Conservation (phyloP, 2,113 vertebrate species). For the Mirza zaza region DNA sequence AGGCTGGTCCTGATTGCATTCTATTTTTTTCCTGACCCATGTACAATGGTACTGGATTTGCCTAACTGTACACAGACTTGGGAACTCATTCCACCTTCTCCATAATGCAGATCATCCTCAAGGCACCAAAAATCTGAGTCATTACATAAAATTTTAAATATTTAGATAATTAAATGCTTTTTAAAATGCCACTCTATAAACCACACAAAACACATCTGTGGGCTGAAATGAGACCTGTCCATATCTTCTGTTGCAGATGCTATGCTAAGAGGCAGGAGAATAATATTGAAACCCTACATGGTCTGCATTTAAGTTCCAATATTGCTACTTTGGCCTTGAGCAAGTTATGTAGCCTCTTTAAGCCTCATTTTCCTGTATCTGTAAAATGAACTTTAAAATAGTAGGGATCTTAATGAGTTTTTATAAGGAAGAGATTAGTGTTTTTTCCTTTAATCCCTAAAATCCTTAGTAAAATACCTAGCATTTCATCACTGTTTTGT, state of each 20-base stretch:
- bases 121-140: not conserved
- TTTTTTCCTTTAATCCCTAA: not conserved
- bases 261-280: not conserved
- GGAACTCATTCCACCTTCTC: not conserved
- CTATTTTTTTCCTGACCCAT: not conserved
- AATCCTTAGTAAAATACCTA: not conserved
- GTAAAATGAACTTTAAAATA: not conserved
- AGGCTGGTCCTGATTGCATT: not conserved
- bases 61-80: not conserved
- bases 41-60: not conserved
- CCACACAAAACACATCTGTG: not conserved
- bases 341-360: not conserved
- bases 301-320: not conserved
- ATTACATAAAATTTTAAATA: not conserved
- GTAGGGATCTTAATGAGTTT: not conserved
- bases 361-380: not conserved
- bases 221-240: not conserved
- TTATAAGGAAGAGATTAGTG: not conserved
- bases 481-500: not conserved
- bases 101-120: too few species aligned
- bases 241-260: not conserved
- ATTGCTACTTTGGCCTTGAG: not conserved
- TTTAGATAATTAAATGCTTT: not conserved
- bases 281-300: fast-evolving
- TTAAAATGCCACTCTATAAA: not conserved